Percentiles rank a stretch among this genome's conserved stretches.
phyloP scores from a whole-genome alignment of 2,797 vertebrate species.

The Myotis planiceps region DNA sequence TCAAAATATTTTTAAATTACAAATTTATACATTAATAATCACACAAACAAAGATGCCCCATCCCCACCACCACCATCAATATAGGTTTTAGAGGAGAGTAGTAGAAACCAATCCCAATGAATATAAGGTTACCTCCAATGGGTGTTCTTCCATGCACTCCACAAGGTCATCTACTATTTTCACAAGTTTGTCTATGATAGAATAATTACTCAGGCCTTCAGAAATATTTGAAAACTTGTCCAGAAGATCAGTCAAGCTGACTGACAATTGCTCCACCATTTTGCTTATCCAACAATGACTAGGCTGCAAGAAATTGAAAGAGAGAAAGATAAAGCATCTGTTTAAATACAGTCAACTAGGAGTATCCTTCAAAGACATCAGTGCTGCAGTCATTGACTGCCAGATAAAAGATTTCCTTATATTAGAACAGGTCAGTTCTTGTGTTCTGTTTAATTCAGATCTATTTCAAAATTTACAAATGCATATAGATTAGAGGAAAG shows the following conservation, averaged over 20 bases:
- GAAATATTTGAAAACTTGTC: slow-evolving; percentile 89
- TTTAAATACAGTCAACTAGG: slow-evolving; percentile 47
- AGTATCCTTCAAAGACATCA: not conserved
- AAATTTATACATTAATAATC: not conserved
- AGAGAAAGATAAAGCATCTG: slow-evolving; percentile 66
- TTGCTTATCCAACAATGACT: slow-evolving; percentile 89
- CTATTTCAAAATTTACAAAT: slow-evolving; percentile 46
- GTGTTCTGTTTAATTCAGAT: not conserved
- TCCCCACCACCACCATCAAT: not conserved
- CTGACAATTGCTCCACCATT: slow-evolving; percentile 88
- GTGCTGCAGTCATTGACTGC: not conserved
- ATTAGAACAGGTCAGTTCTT: not conserved
- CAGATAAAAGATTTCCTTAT: not conserved
- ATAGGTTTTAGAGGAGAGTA: not conserved
- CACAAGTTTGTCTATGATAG: slow-evolving; percentile 89
- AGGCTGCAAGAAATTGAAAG: slow-evolving; percentile 84
- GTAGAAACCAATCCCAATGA: not conserved
- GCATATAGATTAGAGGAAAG: not conserved
- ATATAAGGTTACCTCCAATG: slow-evolving; percentile 84
- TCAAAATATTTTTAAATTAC: not conserved
- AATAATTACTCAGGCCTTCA: slow-evolving; percentile 89
- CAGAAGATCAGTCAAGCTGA: slow-evolving; percentile 86
- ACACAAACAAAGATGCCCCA: not conserved
- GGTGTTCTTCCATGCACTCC: slow-evolving; percentile 83
- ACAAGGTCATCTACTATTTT: slow-evolving; percentile 88